Evolutionary conservation across 2,113 vertebrate species (phyloP).

Genomic region (Urocitellus parryii): DNA sequence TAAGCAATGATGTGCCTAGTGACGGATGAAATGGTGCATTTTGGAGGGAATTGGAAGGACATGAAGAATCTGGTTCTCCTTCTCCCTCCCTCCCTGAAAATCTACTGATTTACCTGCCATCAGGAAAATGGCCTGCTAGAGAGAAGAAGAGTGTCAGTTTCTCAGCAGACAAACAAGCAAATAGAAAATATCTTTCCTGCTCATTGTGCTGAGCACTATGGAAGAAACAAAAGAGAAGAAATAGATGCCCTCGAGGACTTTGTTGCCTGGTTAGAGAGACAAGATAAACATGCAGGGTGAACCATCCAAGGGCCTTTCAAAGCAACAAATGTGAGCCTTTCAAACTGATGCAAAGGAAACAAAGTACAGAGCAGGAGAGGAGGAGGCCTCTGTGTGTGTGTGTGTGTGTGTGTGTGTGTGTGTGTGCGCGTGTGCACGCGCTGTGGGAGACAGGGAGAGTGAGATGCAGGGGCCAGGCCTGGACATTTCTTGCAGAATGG

Average conservation of each 20-base stretch:
- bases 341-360: neutral
- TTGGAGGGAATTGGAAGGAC: neutral
- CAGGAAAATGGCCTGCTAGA: neutral
- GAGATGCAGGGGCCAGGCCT: accelerated
- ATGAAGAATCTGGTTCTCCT: neutral
- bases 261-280: neutral
- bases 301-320: neutral
- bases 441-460: accelerated
- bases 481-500: neutral
- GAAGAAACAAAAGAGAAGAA: constrained; percentile 54
- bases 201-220: neutral
- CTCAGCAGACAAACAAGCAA: neutral
- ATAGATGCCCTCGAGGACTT: neutral
- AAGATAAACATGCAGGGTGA: neutral
- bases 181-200: neutral
- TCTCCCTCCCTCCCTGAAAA: neutral
- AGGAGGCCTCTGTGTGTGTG: neutral
- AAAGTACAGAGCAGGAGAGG: neutral
- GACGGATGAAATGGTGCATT: neutral
- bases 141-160: neutral
- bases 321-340: neutral
- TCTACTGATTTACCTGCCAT: neutral
- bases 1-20: neutral
- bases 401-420: no score
- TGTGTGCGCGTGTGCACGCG: no score